These are phyloP conservation scores for Oceanodroma tethys DNA, from an alignment of 2,113 vertebrate genomes.

Conservation along the genomic window DNA sequence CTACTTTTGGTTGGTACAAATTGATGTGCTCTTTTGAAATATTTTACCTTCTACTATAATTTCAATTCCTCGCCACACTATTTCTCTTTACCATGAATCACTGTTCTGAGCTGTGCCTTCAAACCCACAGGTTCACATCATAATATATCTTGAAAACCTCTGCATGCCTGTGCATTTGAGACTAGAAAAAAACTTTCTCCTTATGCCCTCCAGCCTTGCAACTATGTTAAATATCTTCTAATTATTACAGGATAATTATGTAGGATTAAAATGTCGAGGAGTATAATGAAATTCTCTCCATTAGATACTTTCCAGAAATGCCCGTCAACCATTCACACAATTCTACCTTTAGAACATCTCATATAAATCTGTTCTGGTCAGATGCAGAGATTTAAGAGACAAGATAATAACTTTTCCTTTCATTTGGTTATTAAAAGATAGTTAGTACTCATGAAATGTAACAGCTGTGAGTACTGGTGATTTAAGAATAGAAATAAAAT, in stretches of 20 bases:
- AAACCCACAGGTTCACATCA: not conserved
- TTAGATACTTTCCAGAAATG: not conserved
- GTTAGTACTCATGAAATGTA: not conserved
- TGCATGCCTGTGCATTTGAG: not conserved
- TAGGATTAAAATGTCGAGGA: not conserved
- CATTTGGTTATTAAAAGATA: not conserved
- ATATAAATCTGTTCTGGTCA: not conserved
- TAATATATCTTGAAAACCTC: not conserved
- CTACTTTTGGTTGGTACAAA: not conserved
- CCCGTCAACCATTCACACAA: not conserved
- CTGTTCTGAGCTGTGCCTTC: not conserved
- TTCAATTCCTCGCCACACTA: not conserved
- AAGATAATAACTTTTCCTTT: not conserved
- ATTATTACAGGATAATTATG: not conserved
- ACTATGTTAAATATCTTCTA: not conserved
- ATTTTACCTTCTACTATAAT: not conserved
- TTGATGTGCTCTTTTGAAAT: not conserved
- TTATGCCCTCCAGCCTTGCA: not conserved
- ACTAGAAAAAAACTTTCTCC: not conserved
- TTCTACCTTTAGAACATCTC: not conserved
- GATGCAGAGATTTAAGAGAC: not conserved
- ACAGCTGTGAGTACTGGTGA: not conserved
- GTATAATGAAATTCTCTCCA: not conserved
- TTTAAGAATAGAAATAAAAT: not conserved
- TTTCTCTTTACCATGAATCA: not conserved